Evolutionary conservation across 2,888 invertebrate species (phyloP).

Genomic region (Drosophila koepferae): DNA sequence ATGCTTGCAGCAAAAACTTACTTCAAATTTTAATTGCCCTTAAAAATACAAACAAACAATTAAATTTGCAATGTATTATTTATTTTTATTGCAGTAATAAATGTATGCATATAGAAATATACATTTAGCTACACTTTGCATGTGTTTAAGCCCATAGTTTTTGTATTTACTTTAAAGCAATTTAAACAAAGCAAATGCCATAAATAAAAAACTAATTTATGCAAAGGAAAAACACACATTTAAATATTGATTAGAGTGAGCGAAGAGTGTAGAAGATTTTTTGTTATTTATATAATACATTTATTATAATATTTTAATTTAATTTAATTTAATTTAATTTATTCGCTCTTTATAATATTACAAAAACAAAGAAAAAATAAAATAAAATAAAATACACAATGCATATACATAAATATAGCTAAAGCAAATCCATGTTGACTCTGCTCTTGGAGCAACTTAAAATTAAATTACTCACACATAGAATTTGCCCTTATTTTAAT

Average conservation of each 20-base stretch:
- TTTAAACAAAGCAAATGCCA: background rate
- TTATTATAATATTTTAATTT: too few species aligned
- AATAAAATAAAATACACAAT: background rate
- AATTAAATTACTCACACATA: background rate
- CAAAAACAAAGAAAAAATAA: too few species aligned
- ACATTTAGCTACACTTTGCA: background rate
- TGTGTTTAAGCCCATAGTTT: background rate
- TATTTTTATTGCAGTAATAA: background rate
- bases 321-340: background rate
- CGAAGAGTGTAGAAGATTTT: background rate
- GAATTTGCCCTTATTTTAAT: background rate
- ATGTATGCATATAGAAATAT: background rate
- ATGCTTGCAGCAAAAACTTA: background rate
- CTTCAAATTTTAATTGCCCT: conserved; percentile 2
- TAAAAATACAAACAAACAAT: conserved; percentile 1
- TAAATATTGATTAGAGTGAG: background rate
- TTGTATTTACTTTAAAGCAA: background rate
- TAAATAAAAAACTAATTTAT: background rate
- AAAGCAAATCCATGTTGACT: background rate
- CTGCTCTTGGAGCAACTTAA: background rate
- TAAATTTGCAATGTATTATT: background rate
- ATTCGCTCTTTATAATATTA: background rate
- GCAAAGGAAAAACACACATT: background rate
- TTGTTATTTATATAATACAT: background rate
- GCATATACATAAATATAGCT: background rate